phyloP scores from a whole-genome alignment of 2,113 vertebrate genomes.

The Accipiter cooperii region DNA sequence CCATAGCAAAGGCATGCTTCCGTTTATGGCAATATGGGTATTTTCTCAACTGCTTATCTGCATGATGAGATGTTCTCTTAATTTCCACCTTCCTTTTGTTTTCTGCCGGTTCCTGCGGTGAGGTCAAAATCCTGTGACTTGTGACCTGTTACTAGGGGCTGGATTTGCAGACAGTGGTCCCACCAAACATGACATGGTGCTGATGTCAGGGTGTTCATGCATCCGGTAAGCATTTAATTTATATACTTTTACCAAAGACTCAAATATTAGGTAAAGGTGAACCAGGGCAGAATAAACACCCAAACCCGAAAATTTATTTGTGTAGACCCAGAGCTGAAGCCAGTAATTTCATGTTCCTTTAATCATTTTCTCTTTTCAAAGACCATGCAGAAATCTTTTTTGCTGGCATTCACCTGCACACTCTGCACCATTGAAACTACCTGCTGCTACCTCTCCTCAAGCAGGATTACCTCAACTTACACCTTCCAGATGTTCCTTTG shows the following conservation, averaged over 20 bases:
- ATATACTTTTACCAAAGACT: background rate
- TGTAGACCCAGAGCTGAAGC: background rate
- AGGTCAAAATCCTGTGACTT: background rate
- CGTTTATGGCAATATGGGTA: background rate
- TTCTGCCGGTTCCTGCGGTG: background rate
- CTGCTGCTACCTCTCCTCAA: background rate
- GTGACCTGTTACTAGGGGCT: background rate
- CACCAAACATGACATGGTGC: background rate
- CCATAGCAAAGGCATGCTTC: background rate
- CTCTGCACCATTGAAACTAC: background rate
- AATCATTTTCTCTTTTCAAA: background rate
- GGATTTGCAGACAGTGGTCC: background rate
- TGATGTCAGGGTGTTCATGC: rapidly evolving
- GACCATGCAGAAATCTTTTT: background rate
- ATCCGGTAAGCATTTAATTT: background rate
- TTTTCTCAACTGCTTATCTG: background rate
- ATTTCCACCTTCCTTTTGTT: background rate
- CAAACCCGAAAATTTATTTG: background rate
- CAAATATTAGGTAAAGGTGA: background rate
- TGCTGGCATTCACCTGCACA: background rate
- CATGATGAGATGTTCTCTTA: background rate
- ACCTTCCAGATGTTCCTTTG: background rate
- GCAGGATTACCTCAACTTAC: background rate
- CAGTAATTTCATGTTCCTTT: background rate
- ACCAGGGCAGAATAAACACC: background rate